phyloP scores from a whole-genome alignment of 2,888 invertebrate species.

The Lissocephala sabroskyi region DNA sequence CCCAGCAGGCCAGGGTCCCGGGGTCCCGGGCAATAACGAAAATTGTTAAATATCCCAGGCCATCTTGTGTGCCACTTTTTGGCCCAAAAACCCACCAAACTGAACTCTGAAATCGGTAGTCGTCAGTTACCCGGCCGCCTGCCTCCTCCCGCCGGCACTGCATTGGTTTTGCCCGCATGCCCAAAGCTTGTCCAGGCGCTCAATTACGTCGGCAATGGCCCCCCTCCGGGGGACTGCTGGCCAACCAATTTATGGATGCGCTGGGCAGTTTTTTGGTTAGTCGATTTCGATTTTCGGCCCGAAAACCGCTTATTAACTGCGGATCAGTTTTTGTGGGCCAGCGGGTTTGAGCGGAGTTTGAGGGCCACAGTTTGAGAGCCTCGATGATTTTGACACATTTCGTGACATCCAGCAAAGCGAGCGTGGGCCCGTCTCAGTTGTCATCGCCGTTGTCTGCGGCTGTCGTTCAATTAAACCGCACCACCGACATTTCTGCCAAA shows the following conservation, averaged over 20 bases:
- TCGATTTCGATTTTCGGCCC: conserved; percentile 5
- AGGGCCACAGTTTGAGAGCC: conserved; percentile 3
- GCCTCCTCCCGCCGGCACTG: too few species aligned
- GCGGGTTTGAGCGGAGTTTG: conserved; percentile 17
- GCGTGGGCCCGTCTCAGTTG: conserved; percentile 12
- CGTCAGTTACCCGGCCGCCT: too few species aligned
- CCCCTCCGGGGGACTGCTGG: too few species aligned
- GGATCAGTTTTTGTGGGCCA: conserved; percentile 37
- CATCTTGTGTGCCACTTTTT: conserved; percentile 35
- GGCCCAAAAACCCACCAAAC: conserved; percentile 2
- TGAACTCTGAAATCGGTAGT: too few species aligned
- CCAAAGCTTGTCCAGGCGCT: conserved; percentile 11
- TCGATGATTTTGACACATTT: conserved; percentile 21
- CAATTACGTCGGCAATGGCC: conserved; percentile 66
- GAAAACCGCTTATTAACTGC: conserved; percentile 53
- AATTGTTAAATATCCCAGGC: conserved; percentile 52
- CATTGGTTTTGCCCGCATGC: too few species aligned
- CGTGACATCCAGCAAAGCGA: conserved; percentile 12
- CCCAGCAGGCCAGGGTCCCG: too few species aligned
- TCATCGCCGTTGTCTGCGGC: not conserved
- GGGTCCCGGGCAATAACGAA: conserved; percentile 52
- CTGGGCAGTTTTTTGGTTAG: conserved; percentile 7
- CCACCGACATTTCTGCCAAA: conserved; percentile 31
- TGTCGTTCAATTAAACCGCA: conserved; percentile 3
- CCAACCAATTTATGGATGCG: conserved; percentile 53